Evolutionary conservation across 2,113 vertebrate genomes (phyloP), one percentile per base, ranked within the genome.

Genomic region (Anoura caudifer): DNA sequence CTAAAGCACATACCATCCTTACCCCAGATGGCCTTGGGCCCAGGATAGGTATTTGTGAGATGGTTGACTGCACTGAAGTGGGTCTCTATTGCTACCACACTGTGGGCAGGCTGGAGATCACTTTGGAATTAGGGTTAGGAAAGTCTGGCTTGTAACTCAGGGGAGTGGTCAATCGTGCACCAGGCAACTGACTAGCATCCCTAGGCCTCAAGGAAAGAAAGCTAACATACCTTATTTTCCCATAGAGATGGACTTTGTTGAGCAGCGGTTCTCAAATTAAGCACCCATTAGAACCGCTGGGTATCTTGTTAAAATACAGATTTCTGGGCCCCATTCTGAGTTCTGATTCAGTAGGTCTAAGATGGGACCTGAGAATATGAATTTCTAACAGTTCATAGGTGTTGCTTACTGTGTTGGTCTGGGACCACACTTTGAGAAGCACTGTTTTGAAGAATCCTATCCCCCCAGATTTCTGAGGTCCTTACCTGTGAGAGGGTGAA

Each of bases 401-500:
- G 4, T 54, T 47, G 33, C 19, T 36, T 8, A 45, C 36, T 79
- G 1, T 19, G 36, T 73, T 41, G n/a, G 17, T 36, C 24, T 0
- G 3, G 26, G 8, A 33, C 76, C 83, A 50, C 26, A 72, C 36
- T 88, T 79, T 43, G 41, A 94, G 81, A 72, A 63, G 61, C 26
- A 15, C 7, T 24, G 1, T 12, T 5, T 14, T 26, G 38, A 75
- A 52, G 22, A 26, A 31, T 24, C 17, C 54, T 12, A 4, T 26
- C 45, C 47, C 15, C 9, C 9, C 16, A 24, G 8, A 15, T 69
- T 56, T 50, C 61, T n/a, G 3, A 54, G 96, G n/a, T 75, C 92
- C 98, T 98, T 98, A 99, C 99, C 99, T 98, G 99, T 99, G 93
- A 98, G 45, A 70, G 98, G 95, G 86, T 99, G 98, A 61, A 99